These are phyloP conservation scores for Dryoscopus gambensis DNA, from an alignment of 2,113 vertebrate species.

Conservation along the genomic window DNA sequence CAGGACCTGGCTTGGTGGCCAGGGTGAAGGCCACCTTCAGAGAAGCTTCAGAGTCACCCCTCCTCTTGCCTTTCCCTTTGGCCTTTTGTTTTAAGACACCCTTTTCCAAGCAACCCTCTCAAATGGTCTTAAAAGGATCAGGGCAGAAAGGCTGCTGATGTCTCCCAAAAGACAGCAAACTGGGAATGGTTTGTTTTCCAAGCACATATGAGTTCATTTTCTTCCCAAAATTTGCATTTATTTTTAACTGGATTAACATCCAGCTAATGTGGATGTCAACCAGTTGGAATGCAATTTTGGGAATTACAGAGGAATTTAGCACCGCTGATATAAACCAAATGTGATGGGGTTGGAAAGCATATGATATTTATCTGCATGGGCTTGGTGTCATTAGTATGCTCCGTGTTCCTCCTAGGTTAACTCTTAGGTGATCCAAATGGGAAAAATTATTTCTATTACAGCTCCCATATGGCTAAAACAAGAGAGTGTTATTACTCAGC, in stretches of 20 bases:
- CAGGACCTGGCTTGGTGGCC: background rate
- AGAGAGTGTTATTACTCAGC: background rate
- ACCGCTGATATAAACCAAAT: conserved; percentile 75
- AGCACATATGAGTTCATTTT: conserved; percentile 42
- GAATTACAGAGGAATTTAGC: conserved; percentile 50
- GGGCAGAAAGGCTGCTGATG: background rate
- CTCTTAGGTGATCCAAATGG: conserved; percentile 4
- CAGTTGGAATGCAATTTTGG: conserved; percentile 69
- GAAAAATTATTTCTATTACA: background rate
- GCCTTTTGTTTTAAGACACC: background rate
- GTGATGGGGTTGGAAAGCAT: conserved; percentile 42
- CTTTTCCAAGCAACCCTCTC: background rate
- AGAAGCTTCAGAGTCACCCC: background rate
- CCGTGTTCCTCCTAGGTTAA: conserved; percentile 34
- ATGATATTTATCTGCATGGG: conserved; percentile 40
- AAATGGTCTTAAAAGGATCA: background rate
- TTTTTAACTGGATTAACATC: conserved; percentile 71
- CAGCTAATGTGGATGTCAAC: conserved; percentile 70
- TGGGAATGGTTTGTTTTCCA: conserved; percentile 40
- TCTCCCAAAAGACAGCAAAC: background rate
- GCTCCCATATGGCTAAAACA: background rate
- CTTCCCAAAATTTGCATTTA: conserved; percentile 62
- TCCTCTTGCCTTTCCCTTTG: background rate
- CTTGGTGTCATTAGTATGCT: conserved; percentile 7
- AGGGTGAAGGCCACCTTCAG: background rate